Evolutionary conservation across 2,797 vertebrate genomes (phyloP).

Genomic region (Carcharodon carcharias): DNA sequence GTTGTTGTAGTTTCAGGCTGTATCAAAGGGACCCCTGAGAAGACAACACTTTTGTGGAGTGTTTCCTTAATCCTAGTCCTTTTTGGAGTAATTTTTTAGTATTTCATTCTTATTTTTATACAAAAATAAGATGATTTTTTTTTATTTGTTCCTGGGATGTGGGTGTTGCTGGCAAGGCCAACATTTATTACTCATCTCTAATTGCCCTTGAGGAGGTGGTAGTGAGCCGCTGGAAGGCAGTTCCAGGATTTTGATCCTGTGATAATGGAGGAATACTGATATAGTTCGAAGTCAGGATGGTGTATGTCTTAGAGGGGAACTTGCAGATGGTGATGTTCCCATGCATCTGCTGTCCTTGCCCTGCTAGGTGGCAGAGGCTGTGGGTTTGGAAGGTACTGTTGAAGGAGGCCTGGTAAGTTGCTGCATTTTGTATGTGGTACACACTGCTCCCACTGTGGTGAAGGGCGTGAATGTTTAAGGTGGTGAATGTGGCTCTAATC

Average conservation of each 20-base stretch:
- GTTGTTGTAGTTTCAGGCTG: not conserved
- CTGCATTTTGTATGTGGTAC: not conserved
- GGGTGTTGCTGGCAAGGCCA: too few species aligned
- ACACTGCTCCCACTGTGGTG: not conserved
- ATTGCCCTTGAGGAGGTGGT: not conserved
- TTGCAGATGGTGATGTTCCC: too few species aligned
- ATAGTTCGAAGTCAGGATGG: too few species aligned
- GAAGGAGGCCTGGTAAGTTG: not conserved
- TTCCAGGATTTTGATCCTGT: too few species aligned
- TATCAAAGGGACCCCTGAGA: not conserved
- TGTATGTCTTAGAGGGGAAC: too few species aligned
- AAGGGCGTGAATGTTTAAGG: too few species aligned
- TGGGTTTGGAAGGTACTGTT: not conserved
- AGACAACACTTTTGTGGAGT: not conserved
- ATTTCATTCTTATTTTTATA: not conserved
- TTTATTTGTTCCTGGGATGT: too few species aligned
- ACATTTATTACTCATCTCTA: not conserved
- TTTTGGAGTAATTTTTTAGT: not conserved
- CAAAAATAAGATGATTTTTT: not conserved
- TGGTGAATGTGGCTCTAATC: too few species aligned
- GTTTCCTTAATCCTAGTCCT: not conserved
- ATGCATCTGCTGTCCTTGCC: not conserved
- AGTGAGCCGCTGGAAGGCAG: not conserved
- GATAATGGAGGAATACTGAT: too few species aligned
- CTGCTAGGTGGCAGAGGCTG: not conserved